phyloP scores from a whole-genome alignment of 92 coral and sea anemone species.

The Zoanthus gigantus region DNA sequence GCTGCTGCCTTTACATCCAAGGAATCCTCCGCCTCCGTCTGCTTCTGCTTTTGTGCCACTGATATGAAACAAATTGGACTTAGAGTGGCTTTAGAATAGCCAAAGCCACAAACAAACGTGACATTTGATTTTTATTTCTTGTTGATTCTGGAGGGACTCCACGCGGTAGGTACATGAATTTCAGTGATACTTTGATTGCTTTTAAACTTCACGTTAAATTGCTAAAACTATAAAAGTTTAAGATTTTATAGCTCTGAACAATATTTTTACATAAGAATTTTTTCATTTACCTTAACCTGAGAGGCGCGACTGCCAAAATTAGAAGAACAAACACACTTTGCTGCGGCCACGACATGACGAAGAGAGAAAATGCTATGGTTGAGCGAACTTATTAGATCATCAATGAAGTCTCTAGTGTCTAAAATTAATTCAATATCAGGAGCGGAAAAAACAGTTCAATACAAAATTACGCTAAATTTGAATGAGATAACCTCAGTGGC shows the following conservation, averaged over 20 bases:
- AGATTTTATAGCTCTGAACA: neutral
- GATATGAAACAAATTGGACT: conserved; percentile 2
- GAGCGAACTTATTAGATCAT: conserved; percentile 20
- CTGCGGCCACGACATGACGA: conserved; percentile 34
- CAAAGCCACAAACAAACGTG: conserved; percentile 30
- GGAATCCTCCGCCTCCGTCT: conserved; percentile 13
- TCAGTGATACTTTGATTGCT: conserved; percentile 20
- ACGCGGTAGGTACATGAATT: conserved; percentile 15
- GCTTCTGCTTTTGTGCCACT: conserved; percentile 22
- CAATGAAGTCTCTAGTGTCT: conserved; percentile 40
- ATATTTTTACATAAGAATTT: conserved; percentile 3
- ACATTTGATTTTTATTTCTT: neutral
- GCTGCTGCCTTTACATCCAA: conserved; percentile 29
- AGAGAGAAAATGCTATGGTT: conserved; percentile 42
- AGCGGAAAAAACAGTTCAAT: conserved; percentile 23
- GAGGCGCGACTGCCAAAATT: conserved; percentile 29
- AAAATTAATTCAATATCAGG: conserved; percentile 46
- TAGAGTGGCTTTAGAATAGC: neutral
- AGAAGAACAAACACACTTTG: conserved; percentile 33
- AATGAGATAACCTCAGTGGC: neutral
- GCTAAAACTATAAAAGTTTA: neutral
- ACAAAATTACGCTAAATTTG: neutral
- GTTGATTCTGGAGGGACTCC: conserved; percentile 4
- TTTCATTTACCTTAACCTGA: conserved; percentile 30
- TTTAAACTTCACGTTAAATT: neutral